phyloP scores from a whole-genome alignment of 2,888 invertebrate genomes.

The Acleris emargana region DNA sequence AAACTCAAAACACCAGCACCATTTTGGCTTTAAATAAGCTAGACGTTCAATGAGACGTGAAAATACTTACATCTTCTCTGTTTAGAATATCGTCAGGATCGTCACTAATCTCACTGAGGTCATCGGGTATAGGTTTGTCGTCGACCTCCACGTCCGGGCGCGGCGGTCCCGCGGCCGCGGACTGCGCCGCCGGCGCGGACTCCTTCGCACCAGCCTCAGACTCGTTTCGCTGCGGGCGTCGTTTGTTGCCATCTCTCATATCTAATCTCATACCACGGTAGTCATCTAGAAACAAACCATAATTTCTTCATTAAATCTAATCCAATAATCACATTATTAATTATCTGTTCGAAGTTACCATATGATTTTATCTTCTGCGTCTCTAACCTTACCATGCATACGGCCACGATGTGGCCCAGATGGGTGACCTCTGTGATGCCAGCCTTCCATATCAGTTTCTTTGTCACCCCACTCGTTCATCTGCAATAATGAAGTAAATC shows the following conservation, averaged over 20 bases:
- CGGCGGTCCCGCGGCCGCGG: conserved; percentile 54
- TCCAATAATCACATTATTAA: no score
- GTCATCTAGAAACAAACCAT: conserved; percentile 54
- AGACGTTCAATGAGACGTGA: no score
- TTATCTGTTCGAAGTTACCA: no score
- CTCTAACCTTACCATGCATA: conserved; percentile 61
- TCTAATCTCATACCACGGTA: conserved; percentile 76
- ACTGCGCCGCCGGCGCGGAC: conserved; percentile 62
- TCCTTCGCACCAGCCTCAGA: conserved; percentile 60
- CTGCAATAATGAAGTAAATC: conserved; percentile 50
- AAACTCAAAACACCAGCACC: no score
- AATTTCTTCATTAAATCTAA: no score
- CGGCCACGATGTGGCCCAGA: conserved; percentile 79
- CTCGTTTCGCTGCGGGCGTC: conserved; percentile 67
- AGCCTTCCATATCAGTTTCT: conserved; percentile 74
- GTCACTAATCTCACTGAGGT: conserved; percentile 94
- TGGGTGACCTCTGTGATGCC: conserved; percentile 77
- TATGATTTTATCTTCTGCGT: not conserved
- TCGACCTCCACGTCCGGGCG: conserved; percentile 74
- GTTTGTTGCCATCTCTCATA: conserved; percentile 67
- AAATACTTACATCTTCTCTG: conserved; percentile 85
- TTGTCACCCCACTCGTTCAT: conserved; percentile 82
- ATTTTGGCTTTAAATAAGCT: no score
- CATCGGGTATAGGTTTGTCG: conserved; percentile 85
- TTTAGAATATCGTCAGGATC: conserved; percentile 95